phyloP scores from a whole-genome alignment of 2,888 invertebrate genomes.

The Ceratothoa steindachneri region DNA sequence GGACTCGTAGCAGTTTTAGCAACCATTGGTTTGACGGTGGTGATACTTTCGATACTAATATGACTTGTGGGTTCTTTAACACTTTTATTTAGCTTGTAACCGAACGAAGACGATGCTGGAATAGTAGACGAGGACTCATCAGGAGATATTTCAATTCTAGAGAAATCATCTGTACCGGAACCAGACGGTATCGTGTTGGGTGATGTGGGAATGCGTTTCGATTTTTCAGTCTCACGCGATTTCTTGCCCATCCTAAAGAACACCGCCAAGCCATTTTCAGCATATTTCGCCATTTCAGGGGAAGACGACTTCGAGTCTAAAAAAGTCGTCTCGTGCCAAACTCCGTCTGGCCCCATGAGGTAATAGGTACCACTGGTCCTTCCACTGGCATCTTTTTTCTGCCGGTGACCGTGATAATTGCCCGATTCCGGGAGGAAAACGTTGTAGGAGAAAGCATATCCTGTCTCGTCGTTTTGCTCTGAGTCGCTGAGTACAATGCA shows the following conservation, averaged over 20 bases:
- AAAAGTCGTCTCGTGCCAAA: constrained; percentile 9
- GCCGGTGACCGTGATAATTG: background rate
- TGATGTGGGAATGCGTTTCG: background rate
- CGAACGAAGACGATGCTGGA: background rate
- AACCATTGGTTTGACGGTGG: too few species aligned
- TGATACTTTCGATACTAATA: too few species aligned
- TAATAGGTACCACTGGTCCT: background rate
- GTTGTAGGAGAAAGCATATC: background rate
- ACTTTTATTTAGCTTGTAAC: too few species aligned
- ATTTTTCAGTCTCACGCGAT: too few species aligned
- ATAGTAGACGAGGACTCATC: background rate
- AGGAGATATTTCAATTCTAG: background rate
- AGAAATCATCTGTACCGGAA: too few species aligned
- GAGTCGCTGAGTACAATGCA: background rate
- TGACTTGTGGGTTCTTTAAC: too few species aligned
- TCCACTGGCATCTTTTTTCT: background rate
- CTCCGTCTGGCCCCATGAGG: background rate
- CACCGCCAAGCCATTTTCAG: background rate
- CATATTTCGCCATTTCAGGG: background rate
- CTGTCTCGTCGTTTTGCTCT: background rate
- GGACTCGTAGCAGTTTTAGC: too few species aligned
- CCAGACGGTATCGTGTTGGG: too few species aligned
- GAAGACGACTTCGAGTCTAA: background rate
- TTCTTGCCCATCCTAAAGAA: background rate
- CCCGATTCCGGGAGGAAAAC: background rate